Percentiles rank a stretch among this genome's conserved stretches.
These are phyloP conservation scores for Poeciliopsis occidentalis DNA, from an alignment of 2,113 vertebrate species.

Conservation along the genomic window DNA sequence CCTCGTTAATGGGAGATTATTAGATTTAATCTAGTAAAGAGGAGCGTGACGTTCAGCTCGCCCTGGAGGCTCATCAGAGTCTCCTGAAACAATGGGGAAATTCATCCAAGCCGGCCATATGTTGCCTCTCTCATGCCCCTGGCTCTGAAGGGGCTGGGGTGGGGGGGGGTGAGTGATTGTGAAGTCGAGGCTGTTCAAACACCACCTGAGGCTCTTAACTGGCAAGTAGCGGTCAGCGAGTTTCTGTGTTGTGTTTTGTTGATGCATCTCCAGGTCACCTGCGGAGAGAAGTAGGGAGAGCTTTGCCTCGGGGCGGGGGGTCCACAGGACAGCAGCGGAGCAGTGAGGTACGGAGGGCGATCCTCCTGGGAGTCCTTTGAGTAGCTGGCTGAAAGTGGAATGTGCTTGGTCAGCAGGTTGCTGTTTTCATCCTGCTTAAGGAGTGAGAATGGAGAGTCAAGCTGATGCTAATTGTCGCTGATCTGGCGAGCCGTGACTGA, in stretches of 20 bases:
- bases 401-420: constrained; percentile 78
- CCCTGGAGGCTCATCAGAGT: constrained; percentile 68
- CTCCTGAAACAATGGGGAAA: constrained; percentile 73
- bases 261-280: constrained; percentile 73
- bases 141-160: constrained; percentile 11
- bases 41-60: constrained; percentile 68
- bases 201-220: constrained; percentile 70
- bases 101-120: constrained; percentile 69
- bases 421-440: constrained; percentile 72
- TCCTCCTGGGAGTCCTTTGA: constrained; percentile 72
- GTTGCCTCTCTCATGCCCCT: constrained; percentile 43
- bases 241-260: constrained; percentile 47
- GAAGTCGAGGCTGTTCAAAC: constrained; percentile 56
- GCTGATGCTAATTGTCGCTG: constrained; percentile 72
- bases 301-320: constrained; percentile 65
- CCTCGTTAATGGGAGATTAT: constrained; percentile 83
- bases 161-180: constrained; percentile 45
- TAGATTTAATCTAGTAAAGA: constrained; percentile 81
- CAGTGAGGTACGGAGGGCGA: constrained; percentile 48
- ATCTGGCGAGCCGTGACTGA: constrained; percentile 63
- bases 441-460: constrained; percentile 71
- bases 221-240: constrained; percentile 59
- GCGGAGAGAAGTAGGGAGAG: constrained; percentile 62
- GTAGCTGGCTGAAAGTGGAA: constrained; percentile 74
- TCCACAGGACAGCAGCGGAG: constrained; percentile 48